Percentiles rank a stretch among this genome's conserved stretches.
phyloP scores from a whole-genome alignment of 2,797 vertebrate species.

The Microctenopoma stevenorrisi region DNA sequence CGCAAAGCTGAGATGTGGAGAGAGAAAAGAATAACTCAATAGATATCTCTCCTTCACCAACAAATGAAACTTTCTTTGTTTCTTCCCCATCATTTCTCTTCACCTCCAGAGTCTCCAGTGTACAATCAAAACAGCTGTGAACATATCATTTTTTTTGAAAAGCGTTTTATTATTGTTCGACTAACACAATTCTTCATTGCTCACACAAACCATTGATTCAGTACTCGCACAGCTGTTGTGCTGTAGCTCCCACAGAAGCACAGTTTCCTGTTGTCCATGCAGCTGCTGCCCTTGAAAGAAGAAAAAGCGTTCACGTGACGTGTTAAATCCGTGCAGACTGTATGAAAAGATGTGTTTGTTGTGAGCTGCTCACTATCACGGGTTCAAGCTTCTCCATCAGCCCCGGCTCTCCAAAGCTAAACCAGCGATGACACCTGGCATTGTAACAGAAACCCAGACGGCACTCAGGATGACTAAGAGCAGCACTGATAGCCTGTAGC shows the following conservation, averaged over 20 bases:
- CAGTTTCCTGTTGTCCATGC: slow-evolving; percentile 19
- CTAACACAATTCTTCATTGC: slow-evolving; percentile 29
- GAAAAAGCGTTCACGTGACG: slow-evolving; percentile 19
- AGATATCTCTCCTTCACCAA: slow-evolving; percentile 5
- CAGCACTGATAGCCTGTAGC: slow-evolving; percentile 58
- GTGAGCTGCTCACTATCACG: slow-evolving; percentile 22
- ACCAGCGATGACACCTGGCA: slow-evolving; percentile 45
- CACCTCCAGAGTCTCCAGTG: slow-evolving; percentile 19
- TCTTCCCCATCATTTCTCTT: slow-evolving; percentile 5
- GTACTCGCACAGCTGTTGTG: slow-evolving; percentile 30
- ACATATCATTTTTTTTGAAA: slow-evolving; percentile 16
- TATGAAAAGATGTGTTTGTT: slow-evolving; percentile 52
- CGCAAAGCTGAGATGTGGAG: slow-evolving; percentile 19
- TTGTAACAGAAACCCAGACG: slow-evolving; percentile 61
- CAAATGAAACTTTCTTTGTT: slow-evolving; percentile 19
- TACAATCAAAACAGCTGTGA: slow-evolving; percentile 32
- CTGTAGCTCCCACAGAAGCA: slow-evolving; percentile 21
- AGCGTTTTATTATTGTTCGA: neutral
- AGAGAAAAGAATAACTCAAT: slow-evolving; percentile 20
- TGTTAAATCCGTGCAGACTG: slow-evolving; percentile 46
- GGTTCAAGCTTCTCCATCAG: slow-evolving; percentile 42
- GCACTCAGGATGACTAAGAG: slow-evolving; percentile 62
- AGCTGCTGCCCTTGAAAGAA: slow-evolving; percentile 39
- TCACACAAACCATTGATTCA: slow-evolving; percentile 55
- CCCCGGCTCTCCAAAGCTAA: slow-evolving; percentile 29